phyloP scores from a whole-genome alignment of 1,140 invertebrate genomes.

The Archivesica marissinica region DNA sequence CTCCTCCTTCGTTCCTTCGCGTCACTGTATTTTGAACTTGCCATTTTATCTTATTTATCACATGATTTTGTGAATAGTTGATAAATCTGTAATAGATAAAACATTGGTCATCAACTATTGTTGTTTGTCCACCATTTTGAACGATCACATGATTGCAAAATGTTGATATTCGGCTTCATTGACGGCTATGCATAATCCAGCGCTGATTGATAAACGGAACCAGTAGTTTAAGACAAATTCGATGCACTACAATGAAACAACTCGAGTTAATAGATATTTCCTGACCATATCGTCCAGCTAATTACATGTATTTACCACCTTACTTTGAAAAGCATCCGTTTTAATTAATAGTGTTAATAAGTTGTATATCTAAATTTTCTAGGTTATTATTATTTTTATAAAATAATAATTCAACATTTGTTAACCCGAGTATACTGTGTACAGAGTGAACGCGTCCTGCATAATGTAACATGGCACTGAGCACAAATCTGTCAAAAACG shows the following conservation, averaged over 20 bases:
- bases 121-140: conserved; percentile 55
- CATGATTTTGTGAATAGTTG: neutral
- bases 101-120: neutral
- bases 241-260: neutral
- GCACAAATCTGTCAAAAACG: conserved; percentile 13
- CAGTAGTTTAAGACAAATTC: neutral
- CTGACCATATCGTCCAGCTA: neutral
- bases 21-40: conserved; percentile 5
- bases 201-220: neutral
- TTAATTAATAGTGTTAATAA: neutral
- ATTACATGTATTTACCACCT: neutral
- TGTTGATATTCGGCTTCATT: too few species aligned
- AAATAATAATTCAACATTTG: neutral
- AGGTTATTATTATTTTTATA: neutral
- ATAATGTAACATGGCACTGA: conserved; percentile 44
- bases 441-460: neutral
- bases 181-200: neutral
- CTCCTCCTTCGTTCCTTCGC: conserved; percentile 1
- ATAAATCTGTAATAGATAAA: neutral
- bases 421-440: neutral
- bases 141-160: conserved; percentile 36
- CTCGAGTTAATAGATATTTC: neutral
- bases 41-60: neutral
- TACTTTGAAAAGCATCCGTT: neutral
- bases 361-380: neutral